Base-by-base conservation (phyloP, 2,797 vertebrate genomes). In the Buceros bicornis region DNA sequence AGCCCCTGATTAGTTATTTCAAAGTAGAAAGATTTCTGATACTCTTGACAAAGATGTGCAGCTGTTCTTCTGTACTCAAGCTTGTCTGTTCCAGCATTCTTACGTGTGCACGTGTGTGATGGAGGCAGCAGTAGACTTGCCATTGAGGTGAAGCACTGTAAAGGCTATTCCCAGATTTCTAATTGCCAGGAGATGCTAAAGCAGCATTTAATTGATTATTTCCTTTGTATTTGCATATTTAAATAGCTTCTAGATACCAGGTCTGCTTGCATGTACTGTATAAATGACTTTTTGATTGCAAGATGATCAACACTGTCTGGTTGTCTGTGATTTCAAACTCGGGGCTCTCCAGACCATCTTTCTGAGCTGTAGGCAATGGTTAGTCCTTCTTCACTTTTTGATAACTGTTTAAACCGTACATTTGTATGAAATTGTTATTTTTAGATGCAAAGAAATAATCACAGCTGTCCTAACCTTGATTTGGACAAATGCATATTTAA, bases 121-220 rank as follows among this genome's bases (percentile, higher is more conserved):
- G 19, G 53, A 43, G 47, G 53, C 47, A 70, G 61, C 56, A 57
- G 35, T 28, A 74, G 17, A 66, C 16, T 83, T 66, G 33, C 16
- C 40, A 2, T 18, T 47, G 20, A 72, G 73, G 29, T 73, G 62
- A 56, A 74, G 11, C 28, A 11, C 31, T n/a, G n/a, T 45, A 61
- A 37, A 72, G 50, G 62, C 53, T 33, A 56, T 73, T 87, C 25
- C 54, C 51, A 87, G 57, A 25, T 17, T 83, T 74, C 21, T 25
- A 26, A 57, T 16, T 51, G 53, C 35, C 33, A 80, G 69, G 29
- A 81, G 42, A 65, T 89, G 28, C 72, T 92, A 35, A 93, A 93
- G 61, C n/a, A 87, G 12, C 45, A 48, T 66, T 91, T 54, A 62
- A 29, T 62, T 17, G 45, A 42, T 47, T 54, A 43, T 54, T 54